Evolutionary conservation across 1,140 invertebrate species (phyloP).

Genomic region (Phthorimaea operculella): DNA sequence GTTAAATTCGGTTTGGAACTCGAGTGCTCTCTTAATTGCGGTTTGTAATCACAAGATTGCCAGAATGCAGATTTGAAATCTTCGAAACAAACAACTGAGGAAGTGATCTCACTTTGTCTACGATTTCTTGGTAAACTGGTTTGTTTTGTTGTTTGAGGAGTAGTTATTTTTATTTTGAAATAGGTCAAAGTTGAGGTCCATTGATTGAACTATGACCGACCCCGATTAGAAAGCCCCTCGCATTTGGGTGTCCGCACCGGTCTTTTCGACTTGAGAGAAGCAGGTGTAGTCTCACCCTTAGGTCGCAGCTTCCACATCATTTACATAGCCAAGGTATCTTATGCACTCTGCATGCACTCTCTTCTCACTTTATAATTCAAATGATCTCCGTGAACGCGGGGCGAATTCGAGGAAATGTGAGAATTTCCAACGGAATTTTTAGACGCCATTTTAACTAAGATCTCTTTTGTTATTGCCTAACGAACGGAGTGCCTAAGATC

Average conservation of each 20-base stretch:
- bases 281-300: conserved; percentile 35
- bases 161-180: neutral
- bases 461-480: conserved; percentile 11
- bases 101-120: too few species aligned
- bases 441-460: conserved; percentile 20
- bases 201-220: conserved; percentile 4
- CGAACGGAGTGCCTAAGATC: conserved; percentile 6
- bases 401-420: conserved; percentile 57
- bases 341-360: conserved; percentile 59
- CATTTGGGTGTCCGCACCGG: neutral
- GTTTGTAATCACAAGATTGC: neutral
- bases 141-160: neutral
- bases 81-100: neutral
- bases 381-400: conserved; percentile 45
- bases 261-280: neutral
- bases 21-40: neutral
- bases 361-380: conserved; percentile 62
- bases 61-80: neutral
- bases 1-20: conserved; percentile 20
- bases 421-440: conserved; percentile 62
- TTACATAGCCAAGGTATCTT: conserved; percentile 56
- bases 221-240: conserved; percentile 5
- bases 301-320: conserved; percentile 39
- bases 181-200: conserved; percentile 1
- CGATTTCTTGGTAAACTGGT: too few species aligned